Evolutionary conservation across 2,888 invertebrate genomes (phyloP), one percentile per base, ranked within the genome.

Genomic region (Drosophila vallismaia): DNA sequence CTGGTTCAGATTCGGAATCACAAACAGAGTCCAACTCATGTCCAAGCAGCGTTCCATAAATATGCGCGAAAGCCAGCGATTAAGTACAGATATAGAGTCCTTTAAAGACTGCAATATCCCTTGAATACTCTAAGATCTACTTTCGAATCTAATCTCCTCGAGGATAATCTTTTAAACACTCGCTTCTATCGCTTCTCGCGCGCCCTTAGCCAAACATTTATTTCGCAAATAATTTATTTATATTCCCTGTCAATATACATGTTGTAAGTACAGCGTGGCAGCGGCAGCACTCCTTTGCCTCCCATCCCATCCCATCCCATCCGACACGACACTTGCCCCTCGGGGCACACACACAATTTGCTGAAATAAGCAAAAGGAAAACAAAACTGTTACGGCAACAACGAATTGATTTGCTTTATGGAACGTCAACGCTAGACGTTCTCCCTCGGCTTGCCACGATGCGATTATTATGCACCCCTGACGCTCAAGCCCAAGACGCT

Each of bases 211-310:
- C 69, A 82, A 85, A 84, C 88, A 84, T 84, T 84, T 87, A 84
- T 86, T 88, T 88, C 70, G 86, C 88, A 83, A 84, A 84, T 88
- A 84, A 84, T 84, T 84, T 84, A 84, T 88, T 88, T 84, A 84
- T 88, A 86, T 71, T 77, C 77, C 63, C 71, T 85, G 82, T 87
- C 87, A 77, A 85, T 87, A 83, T 76, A 77, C 75, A 84, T 72
- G 68, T 38, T 80, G 72, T 57, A 69, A 80, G 75, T 75, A 80
- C 40, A 24, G 12, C 7, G 12, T 9, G 26, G 7, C 14, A 12
- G 9, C 24, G 26, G 7, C 14, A 12, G 9, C 24, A 29, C 24
- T 24, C 48, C 29, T 7, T 10, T 10, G 45, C 42, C 19, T 14
- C 26, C 7, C 5, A 0, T 6, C 14, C 36, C 33, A 3, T 5